Conservation (phyloP, 2,888 invertebrate species). For the Autographa gamma region DNA sequence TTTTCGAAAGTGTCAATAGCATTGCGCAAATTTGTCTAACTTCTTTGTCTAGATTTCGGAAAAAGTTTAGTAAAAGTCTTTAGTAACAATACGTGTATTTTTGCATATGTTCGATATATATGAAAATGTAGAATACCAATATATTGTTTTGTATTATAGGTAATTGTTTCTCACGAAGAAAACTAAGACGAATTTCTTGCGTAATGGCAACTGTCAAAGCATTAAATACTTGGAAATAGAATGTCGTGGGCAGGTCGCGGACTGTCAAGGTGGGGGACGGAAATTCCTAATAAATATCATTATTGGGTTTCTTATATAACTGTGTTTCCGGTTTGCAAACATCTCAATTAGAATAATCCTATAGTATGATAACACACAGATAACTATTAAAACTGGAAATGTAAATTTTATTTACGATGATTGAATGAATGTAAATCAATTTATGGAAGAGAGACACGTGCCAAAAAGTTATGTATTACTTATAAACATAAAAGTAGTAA, state of each 20-base stretch:
- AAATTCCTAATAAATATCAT: conserved; percentile 68
- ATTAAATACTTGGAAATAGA: conserved; percentile 52
- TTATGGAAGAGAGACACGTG: conserved; percentile 45
- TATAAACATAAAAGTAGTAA: conserved; percentile 22
- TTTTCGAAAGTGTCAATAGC: conserved; percentile 85
- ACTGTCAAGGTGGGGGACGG: conserved; percentile 63
- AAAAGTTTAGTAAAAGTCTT: conserved; percentile 74
- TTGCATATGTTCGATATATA: conserved; percentile 27
- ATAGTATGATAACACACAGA: conserved; percentile 51
- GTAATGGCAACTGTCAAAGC: conserved; percentile 51
- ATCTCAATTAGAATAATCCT: conserved; percentile 56
- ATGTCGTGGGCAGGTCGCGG: conserved; percentile 53
- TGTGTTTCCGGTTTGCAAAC: conserved; percentile 60
- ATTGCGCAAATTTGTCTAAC: conserved; percentile 75
- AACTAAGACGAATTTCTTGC: conserved; percentile 36
- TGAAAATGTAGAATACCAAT: conserved; percentile 1
- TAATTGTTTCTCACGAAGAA: conserved; percentile 29
- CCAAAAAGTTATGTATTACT: conserved; percentile 34
- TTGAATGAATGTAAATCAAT: conserved; percentile 38
- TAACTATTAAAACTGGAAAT: conserved; percentile 55
- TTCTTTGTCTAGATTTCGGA: conserved; percentile 73
- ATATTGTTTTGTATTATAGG: conserved; percentile 19
- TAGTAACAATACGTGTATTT: conserved; percentile 57
- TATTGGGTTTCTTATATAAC: conserved; percentile 64
- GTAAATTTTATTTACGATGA: conserved; percentile 52